Evolutionary conservation across 2,888 invertebrate species (phyloP), one percentile per base, ranked within the genome.

Genomic region (Frankliniella fusca): DNA sequence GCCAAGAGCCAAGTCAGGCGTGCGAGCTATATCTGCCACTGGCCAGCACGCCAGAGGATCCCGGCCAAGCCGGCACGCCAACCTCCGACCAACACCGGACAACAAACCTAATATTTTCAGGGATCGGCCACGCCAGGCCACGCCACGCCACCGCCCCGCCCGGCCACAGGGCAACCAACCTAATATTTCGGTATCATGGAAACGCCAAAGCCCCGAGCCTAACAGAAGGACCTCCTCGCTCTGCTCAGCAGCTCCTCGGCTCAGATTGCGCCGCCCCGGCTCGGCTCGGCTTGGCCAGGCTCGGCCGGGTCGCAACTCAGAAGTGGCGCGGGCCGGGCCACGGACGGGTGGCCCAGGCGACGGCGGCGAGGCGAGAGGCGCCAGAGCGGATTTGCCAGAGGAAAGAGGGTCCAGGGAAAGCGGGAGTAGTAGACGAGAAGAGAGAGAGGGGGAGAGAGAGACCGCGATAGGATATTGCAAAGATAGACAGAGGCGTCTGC

Each of bases 101-200:
- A 61, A 61, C 61, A 61, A 61, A 61, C 61, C 61, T 61, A 61
- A 61, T 61, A 61, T 61, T 61, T 61, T 61, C 61, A 18, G 61
- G n/a, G 61, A 15, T 18, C 61, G 61, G 11, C 61, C 15, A n/a
- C 61, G 61, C 15, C 61, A 20, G 61, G 61, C 61, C 18, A 61
- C 61, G 61, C 61, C 61, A 7, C 61, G 61, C 61, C 61, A 50
- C 12, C 54, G 8, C 54, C 18, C 15, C 18, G 8, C 54, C 18
- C 2, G 54, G 54, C 23, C 70, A 20, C 23, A 27, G 23, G 70
- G 70, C n/a, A 0, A 2, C n/a, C 27, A 76, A 76, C 70, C 70
- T 76, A 27, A 76, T 76, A 76, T 76, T 76, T 76, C 27, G 70
- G 70, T 23, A 76, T 76, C 70, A 27, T 27, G 27, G 70, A 27